Evolutionary conservation across 2,113 vertebrate genomes (phyloP), one percentile per base, ranked within the genome.

Genomic region (Athene noctua): DNA sequence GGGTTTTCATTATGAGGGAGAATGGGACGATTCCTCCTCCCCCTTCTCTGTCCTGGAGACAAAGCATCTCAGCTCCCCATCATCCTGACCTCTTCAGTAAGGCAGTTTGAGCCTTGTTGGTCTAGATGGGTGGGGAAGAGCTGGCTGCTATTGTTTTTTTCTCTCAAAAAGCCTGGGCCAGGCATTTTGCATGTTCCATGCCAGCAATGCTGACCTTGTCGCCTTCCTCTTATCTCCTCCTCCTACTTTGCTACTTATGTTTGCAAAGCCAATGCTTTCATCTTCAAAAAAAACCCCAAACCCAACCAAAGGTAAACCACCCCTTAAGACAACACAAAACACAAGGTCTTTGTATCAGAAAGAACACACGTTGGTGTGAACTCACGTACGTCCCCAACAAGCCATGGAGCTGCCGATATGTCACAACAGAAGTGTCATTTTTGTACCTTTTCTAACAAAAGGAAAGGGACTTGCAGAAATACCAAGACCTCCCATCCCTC

Each of bases 401-500:
- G 25, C 30, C 29, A 20, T 5, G 38, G 32, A 79, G 59, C 70
- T 47, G 40, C 82, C 2, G 2, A 59, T 10, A 30, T 0, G 4
- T 22, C 26, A 81, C 27, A 88, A 16, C 23, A 58, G 19, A 54
- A 68, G 15, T 6, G 6, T 36, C 5, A 2, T 44, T 88, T 71
- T 2, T 16, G 70, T 17, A 63, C 63, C 44, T 61, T 57, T 9
- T 14, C 63, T 52, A 58, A 55, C 25, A 2, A 74, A 87, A 29
- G 15, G 77, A 32, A 77, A 61, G 20, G 42, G 63, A 62, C 63
- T 40, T 74, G 55, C 1, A 9, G 47, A 46, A 51, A 46, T 4
- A 22, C 1, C 0, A 0, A 51, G 55, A 23, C n/a, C 36, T 47
- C 29, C 52, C 61, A 47, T 1, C 27, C 32, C 57, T 86, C n/a